phyloP scores from a whole-genome alignment of 2,888 invertebrate genomes.

The Oxycera nigricornis region DNA sequence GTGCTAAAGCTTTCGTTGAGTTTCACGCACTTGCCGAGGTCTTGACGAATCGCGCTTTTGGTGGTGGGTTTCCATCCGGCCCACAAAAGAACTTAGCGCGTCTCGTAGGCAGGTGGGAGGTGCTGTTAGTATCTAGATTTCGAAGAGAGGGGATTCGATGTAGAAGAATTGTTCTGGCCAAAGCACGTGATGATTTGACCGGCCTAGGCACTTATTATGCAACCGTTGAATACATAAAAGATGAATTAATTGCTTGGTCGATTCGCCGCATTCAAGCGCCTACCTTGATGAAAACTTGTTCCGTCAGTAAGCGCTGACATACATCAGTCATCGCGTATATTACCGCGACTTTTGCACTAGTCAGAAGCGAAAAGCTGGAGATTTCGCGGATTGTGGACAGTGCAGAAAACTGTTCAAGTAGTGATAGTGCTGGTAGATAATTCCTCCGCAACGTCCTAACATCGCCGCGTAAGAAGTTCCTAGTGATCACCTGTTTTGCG shows the following conservation, averaged over 20 bases:
- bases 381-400: neutral
- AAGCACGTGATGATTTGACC: conserved; percentile 32
- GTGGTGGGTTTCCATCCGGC: neutral
- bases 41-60: neutral
- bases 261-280: neutral
- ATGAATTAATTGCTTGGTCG: neutral
- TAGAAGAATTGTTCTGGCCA: conserved; percentile 14
- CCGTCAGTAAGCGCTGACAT: conserved; percentile 23
- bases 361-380: neutral
- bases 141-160: neutral
- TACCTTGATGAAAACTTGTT: neutral
- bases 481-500: neutral
- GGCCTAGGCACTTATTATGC: conserved; percentile 7
- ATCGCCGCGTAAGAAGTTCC: neutral
- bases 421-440: neutral
- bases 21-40: neutral
- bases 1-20: conserved; percentile 31
- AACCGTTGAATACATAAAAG: conserved; percentile 9
- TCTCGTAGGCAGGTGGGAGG: neutral
- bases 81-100: neutral
- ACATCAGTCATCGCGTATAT: neutral
- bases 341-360: neutral
- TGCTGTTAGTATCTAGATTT: neutral
- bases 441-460: neutral
- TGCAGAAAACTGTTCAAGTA: neutral